A percentile compares a stretch with the other conserved stretches of the same genome.
These are phyloP conservation scores for Parazoanthus darwini DNA, from an alignment of 92 coral and sea anemone species.

Conservation along the genomic window DNA sequence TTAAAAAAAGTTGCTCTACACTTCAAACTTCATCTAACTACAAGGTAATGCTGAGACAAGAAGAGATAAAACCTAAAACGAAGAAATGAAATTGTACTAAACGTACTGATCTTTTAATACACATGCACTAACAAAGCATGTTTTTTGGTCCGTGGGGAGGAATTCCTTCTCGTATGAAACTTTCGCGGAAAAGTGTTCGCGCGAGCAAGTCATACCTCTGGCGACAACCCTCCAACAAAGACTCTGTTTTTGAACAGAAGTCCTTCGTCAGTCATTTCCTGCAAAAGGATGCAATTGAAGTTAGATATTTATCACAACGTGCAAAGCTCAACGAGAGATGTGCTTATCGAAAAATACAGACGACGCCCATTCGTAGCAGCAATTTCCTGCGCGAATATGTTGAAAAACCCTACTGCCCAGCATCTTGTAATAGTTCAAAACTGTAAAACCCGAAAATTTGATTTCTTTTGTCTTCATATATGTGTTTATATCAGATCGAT, in stretches of 20 bases:
- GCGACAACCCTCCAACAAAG: constrained; percentile 84
- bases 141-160: no score
- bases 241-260: constrained; percentile 58
- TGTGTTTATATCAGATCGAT: no score
- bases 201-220: constrained; percentile 62
- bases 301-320: not conserved
- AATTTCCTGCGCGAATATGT: not conserved
- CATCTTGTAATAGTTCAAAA: no score
- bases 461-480: no score
- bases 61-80: not conserved
- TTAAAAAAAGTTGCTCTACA: not conserved
- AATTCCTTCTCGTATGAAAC: no score
- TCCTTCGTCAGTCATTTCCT: constrained; percentile 34
- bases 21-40: not conserved
- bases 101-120: no score
- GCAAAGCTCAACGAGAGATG: not conserved
- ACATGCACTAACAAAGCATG: no score
- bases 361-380: not conserved
- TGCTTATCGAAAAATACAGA: not conserved
- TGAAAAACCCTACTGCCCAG: not conserved
- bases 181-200: not conserved
- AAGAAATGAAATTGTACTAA: no score
- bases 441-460: not conserved
- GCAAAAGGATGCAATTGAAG: constrained; percentile 31
- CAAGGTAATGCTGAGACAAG: not conserved